A percentile compares a stretch with the other conserved stretches of the same genome.
Conservation (phyloP, 2,113 vertebrate species). For the Tiliqua scincoides region DNA sequence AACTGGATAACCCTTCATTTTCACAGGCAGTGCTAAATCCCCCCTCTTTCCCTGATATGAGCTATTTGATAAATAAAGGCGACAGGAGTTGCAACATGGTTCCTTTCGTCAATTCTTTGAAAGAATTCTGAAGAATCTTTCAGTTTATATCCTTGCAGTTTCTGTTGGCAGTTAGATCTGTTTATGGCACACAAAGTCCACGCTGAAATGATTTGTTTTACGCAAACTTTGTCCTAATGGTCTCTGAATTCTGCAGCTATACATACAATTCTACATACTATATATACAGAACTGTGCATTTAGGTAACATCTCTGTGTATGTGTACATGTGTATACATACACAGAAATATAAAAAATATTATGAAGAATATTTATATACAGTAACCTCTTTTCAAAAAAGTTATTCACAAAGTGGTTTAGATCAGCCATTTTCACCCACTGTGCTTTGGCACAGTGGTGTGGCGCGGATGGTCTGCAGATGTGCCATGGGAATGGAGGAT, state of each 20-base stretch:
- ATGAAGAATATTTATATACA: no score
- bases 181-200: background rate
- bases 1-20: constrained; percentile 1
- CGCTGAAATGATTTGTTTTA: background rate
- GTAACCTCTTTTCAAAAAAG: no score
- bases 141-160: rapidly evolving
- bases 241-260: background rate
- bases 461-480: no score
- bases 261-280: no score
- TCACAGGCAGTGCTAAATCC: background rate
- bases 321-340: no score
- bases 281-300: no score
- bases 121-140: background rate
- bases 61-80: background rate
- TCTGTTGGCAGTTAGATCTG: background rate
- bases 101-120: background rate
- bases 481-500: no score
- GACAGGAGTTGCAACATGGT: rapidly evolving
- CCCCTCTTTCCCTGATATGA: background rate
- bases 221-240: no score
- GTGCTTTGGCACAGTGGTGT: no score
- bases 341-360: no score
- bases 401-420: no score
- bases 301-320: background rate
- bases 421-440: no score